Percentiles rank a stretch among this genome's conserved stretches.
Conservation (phyloP, 2,797 vertebrate species). For the Clarias fuscus region DNA sequence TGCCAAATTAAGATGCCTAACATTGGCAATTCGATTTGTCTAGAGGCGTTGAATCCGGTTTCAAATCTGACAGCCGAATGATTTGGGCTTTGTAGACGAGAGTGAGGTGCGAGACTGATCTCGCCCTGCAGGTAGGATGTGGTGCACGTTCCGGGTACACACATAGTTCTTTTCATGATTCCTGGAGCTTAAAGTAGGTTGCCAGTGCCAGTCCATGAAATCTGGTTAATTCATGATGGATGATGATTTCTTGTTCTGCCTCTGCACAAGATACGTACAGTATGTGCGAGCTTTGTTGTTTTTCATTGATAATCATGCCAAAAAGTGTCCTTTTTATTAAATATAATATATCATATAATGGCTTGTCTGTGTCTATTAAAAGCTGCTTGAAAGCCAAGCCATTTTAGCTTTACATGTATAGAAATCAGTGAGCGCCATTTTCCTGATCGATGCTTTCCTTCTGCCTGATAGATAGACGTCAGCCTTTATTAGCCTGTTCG, state of each 20-base stretch:
- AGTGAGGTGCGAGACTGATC: constrained; percentile 12
- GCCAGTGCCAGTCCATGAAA: not conserved
- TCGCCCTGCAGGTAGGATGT: constrained; percentile 13
- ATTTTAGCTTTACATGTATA: not conserved
- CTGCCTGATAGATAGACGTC: constrained; percentile 32
- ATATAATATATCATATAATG: not conserved
- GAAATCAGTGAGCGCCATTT: not conserved
- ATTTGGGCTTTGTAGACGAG: not conserved
- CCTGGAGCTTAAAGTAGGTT: constrained; percentile 2
- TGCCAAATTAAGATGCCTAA: too few relatives aligned
- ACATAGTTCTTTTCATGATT: constrained; percentile 5
- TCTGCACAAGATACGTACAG: not conserved
- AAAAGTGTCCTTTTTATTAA: not conserved
- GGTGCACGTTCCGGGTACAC: constrained; percentile 11
- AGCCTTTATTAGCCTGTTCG: constrained; percentile 43
- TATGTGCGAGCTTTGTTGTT: not conserved
- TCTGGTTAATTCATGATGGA: constrained; percentile 6
- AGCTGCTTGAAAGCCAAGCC: not conserved
- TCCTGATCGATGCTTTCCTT: constrained; percentile 9
- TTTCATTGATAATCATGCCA: constrained; percentile 1
- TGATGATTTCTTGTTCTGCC: not conserved
- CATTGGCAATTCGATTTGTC: not conserved
- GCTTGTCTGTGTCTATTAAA: not conserved
- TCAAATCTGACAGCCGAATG: not conserved
- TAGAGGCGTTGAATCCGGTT: not conserved